phyloP scores from a whole-genome alignment of 2,113 vertebrate species.

The Strix uralensis region DNA sequence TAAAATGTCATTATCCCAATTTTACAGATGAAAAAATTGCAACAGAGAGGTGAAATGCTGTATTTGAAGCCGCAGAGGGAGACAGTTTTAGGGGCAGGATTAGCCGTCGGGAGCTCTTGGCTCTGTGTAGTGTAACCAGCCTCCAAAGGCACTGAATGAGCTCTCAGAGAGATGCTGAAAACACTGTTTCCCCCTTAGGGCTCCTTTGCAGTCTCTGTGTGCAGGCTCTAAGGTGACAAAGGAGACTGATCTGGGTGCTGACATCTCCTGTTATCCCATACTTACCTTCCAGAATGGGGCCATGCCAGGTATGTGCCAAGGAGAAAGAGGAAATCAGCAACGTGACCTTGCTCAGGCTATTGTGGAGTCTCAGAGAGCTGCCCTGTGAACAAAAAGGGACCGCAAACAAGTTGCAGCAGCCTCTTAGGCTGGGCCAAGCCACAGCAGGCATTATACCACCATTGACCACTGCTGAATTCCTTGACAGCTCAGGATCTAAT shows the following conservation, averaged over 20 bases:
- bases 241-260: not conserved
- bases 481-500: not conserved
- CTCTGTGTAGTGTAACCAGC: not conserved
- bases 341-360: not conserved
- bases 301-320: not conserved
- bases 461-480: not conserved
- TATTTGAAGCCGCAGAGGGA: not conserved
- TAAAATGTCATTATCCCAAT: slow-evolving; percentile 57
- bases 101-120: not conserved
- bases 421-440: not conserved
- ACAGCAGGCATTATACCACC: not conserved
- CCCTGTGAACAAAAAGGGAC: not conserved
- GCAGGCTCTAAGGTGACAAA: not conserved
- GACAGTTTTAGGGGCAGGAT: not conserved
- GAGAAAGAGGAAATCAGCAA: not conserved
- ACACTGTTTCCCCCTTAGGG: fast-evolving
- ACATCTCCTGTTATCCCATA: not conserved
- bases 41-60: slow-evolving; percentile 30
- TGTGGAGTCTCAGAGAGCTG: not conserved
- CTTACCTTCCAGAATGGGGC: not conserved
- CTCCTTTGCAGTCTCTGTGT: not conserved
- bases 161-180: not conserved
- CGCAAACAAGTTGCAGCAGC: not conserved
- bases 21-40: slow-evolving; percentile 59
- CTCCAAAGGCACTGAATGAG: fast-evolving